Conservation (phyloP, 2,797 vertebrate genomes). For the Pempheris klunzingeri region DNA sequence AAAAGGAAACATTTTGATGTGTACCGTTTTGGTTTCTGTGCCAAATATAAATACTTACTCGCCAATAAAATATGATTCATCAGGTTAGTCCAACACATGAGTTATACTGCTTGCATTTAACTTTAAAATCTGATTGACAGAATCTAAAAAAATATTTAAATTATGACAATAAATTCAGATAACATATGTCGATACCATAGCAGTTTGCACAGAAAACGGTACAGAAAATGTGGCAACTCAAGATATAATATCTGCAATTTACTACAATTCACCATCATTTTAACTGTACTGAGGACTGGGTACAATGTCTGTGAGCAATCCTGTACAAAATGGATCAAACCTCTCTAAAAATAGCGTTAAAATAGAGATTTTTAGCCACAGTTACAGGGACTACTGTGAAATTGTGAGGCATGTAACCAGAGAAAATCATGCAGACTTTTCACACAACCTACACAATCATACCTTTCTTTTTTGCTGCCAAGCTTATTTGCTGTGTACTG, state of each 20-base stretch:
- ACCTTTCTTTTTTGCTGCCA: constrained; percentile 95
- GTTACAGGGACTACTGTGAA: background rate
- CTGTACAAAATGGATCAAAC: background rate
- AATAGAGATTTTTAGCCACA: background rate
- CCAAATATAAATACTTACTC: background rate
- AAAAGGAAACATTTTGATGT: background rate
- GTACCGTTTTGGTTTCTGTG: background rate
- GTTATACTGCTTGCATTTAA: background rate
- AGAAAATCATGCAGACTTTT: constrained; percentile 8
- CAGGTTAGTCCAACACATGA: background rate
- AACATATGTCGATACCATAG: background rate
- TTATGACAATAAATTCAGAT: background rate
- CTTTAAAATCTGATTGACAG: background rate
- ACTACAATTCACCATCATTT: background rate
- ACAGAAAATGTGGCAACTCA: too few species aligned
- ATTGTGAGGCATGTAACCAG: constrained; percentile 10
- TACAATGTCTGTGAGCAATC: background rate
- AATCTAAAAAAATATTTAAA: background rate
- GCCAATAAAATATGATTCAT: background rate
- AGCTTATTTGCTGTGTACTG: constrained; percentile 93
- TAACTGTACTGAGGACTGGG: background rate
- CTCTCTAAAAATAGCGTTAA: background rate
- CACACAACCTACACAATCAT: constrained; percentile 17
- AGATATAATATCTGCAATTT: background rate
- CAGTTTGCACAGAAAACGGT: background rate